Percentiles rank a stretch among this genome's conserved stretches.
Conservation (phyloP, 2,797 vertebrate genomes). For the Dendrocincla fuliginosa region DNA sequence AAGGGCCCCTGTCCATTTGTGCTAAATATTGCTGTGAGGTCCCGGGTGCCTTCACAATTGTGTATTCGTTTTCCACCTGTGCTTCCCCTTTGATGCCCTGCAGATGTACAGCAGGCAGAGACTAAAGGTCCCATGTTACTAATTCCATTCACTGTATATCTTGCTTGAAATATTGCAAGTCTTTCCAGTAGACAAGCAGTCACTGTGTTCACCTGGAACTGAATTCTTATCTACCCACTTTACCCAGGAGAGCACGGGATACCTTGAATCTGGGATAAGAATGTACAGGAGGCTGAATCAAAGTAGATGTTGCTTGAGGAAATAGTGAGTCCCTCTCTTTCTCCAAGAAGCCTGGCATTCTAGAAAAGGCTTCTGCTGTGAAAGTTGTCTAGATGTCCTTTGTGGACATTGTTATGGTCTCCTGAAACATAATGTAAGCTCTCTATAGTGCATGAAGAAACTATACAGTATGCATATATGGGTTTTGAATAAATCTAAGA, state of each 20-base stretch:
- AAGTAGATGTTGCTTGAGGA: background rate
- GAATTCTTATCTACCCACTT: background rate
- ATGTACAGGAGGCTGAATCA: background rate
- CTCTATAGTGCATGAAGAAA: background rate
- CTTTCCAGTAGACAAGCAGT: background rate
- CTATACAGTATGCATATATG: background rate
- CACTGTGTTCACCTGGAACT: background rate
- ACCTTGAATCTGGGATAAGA: background rate
- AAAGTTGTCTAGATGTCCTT: background rate
- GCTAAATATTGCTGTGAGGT: background rate
- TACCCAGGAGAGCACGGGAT: background rate
- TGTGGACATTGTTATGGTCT: background rate
- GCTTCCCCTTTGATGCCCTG: background rate
- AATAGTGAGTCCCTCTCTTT: background rate
- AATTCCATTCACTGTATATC: background rate
- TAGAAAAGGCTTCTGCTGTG: background rate
- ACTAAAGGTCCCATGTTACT: background rate
- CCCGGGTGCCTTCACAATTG: background rate
- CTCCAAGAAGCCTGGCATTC: background rate
- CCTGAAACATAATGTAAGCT: background rate
- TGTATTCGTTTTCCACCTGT: background rate
- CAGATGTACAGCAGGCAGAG: background rate
- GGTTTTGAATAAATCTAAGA: background rate
- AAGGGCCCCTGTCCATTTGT: background rate
- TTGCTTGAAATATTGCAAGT: background rate